A percentile compares a stretch with the other conserved stretches of the same genome.
phyloP scores from a whole-genome alignment of 2,797 vertebrate species.

The Crypturellus tataupa region DNA sequence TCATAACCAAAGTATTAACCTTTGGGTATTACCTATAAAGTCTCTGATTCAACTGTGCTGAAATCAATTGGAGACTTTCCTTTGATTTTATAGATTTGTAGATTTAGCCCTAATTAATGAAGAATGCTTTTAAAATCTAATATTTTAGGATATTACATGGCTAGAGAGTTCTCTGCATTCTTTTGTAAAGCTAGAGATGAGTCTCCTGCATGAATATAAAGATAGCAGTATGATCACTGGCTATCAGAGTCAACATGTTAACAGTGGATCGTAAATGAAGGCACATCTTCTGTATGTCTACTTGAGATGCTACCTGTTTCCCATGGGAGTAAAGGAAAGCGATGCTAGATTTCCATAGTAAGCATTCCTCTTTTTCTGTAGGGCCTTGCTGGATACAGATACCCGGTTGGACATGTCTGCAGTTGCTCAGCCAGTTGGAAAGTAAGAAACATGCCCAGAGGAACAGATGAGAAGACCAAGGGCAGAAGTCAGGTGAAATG shows the following conservation, averaged over 20 bases:
- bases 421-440: not conserved
- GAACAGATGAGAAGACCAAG: not conserved
- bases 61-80: not conserved
- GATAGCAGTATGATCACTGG: not conserved
- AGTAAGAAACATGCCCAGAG: not conserved
- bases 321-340: not conserved
- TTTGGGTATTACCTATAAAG: not conserved
- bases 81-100: not conserved
- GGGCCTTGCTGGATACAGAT: not conserved
- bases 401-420: not conserved
- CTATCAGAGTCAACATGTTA: not conserved
- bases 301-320: not conserved
- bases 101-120: not conserved
- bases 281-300: not conserved
- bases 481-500: not conserved
- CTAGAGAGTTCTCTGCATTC: not conserved
- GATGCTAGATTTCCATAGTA: not conserved
- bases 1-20: not conserved
- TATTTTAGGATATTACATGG: not conserved
- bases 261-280: not conserved
- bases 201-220: not conserved
- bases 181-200: not conserved
- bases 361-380: not conserved
- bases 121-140: not conserved
- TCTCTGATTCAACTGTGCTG: not conserved